Conservation (phyloP, 1,140 invertebrate genomes). For the Lordiphosa mommai region DNA sequence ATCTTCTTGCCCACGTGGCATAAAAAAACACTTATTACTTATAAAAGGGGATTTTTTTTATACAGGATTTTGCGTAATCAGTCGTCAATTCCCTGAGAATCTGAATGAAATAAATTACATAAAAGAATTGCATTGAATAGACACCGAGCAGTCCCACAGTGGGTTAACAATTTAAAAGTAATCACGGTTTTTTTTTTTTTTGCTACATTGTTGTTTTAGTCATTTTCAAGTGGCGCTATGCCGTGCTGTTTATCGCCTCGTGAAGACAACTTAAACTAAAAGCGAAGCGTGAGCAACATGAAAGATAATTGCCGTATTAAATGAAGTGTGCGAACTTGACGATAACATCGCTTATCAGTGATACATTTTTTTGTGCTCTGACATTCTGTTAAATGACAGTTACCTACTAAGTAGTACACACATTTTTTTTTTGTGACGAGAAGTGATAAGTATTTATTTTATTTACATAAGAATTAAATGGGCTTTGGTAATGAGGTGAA, state of each 20-base stretch:
- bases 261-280: constrained; percentile 5
- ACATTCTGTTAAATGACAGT: constrained; percentile 25
- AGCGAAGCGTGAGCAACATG: constrained; percentile 1
- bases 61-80: no score
- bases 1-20: no score
- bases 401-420: not conserved
- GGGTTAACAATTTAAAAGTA: no score
- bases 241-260: not conserved
- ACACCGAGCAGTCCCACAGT: no score
- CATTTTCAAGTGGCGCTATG: no score
- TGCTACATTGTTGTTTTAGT: no score
- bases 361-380: constrained; percentile 10
- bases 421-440: not conserved
- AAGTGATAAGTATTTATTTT: constrained; percentile 18
- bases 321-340: constrained; percentile 30
- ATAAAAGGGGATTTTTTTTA: no score
- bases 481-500: constrained; percentile 22
- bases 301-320: constrained; percentile 62
- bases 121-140: no score
- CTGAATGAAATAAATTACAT: no score
- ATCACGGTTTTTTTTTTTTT: no score
- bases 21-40: no score
- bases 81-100: no score
- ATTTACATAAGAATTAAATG: constrained; percentile 42
- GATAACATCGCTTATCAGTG: constrained; percentile 57